Base-by-base conservation (phyloP, 1,140 invertebrate species). In the Hyphantria cunea region DNA sequence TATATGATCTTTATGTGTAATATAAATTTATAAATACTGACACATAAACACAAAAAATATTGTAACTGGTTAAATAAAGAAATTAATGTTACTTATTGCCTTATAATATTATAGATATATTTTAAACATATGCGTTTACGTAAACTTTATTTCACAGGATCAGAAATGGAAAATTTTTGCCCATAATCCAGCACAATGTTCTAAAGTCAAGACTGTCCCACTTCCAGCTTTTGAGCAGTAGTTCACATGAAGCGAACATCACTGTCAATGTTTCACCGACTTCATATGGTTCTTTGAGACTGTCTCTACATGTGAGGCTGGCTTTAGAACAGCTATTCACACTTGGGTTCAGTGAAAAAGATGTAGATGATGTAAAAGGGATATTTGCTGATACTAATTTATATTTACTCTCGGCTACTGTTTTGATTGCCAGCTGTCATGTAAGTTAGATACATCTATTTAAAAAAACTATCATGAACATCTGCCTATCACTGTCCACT, bases 361-460 rank as follows among this genome's bases (percentile, higher is more conserved):
- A 99, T 91, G 92, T 98, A 44, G 98, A 99, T 92, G 98, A 99
- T 92, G 94, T 99, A 0, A 99, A 99, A 91, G 95, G 96, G 49
- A 96, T 99, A 75, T 99, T 99, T 92, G 95, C 96, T 0, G 98
- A 99, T 76, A 99, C 98, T 0, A 99, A 99, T 90, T 91, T 99
- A 9, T 97, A 97, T 86, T 92, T 99, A 48, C 88, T 99, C n/a
- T 95, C 95, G 70, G 92, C 96, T 32, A 99, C 98, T n/a, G 94
- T 99, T 70, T 92, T 97, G 69, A 96, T 99, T 64, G 95, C 97
- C 44, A 95, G 96, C 61, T 93, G 98, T 76, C 98, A 99, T 94
- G 97, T 99, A 93, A 95, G 96, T 93, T 12, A 25, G 5, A 25
- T 25, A 25, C 5, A 25, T 25, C 5, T 25, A 25, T 25, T 25